Conservation (phyloP, 2,888 invertebrate species). For the Dichetophora obliterata region DNA sequence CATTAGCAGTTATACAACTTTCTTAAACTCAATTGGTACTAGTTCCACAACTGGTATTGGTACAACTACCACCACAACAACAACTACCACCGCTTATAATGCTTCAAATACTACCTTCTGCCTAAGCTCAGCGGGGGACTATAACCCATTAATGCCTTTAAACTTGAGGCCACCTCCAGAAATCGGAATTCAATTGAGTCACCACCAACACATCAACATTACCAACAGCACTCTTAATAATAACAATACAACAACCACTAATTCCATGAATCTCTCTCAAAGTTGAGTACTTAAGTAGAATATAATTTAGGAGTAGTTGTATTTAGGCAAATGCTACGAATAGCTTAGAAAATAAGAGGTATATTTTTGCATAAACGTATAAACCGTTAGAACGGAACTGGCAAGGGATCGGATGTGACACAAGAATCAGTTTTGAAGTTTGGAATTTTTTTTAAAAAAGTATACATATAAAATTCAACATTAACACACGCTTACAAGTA, state of each 20-base stretch:
- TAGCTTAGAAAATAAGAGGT: not conserved
- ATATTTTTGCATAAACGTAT: slow-evolving; percentile 15
- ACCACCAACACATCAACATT: slow-evolving; percentile 19
- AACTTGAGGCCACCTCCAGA: slow-evolving; percentile 58
- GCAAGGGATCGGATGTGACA: too few species aligned
- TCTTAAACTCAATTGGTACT: slow-evolving; percentile 40
- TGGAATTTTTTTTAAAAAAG: too few species aligned
- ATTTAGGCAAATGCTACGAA: not conserved
- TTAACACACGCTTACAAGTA: too few species aligned
- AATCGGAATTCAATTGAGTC: slow-evolving; percentile 47
- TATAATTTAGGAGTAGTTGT: slow-evolving; percentile 23
- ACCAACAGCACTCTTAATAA: not conserved
- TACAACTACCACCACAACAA: slow-evolving; percentile 41
- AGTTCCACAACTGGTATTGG: slow-evolving; percentile 41
- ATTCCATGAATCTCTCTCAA: slow-evolving; percentile 22
- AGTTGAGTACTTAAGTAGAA: slow-evolving; percentile 18
- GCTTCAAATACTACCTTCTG: slow-evolving; percentile 13
- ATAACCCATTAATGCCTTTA: slow-evolving; percentile 60
- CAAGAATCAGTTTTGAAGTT: too few species aligned
- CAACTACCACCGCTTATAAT: not conserved
- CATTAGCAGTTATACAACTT: slow-evolving; percentile 45
- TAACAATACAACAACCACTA: not conserved
- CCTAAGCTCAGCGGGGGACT: slow-evolving; percentile 55
- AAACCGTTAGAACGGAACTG: too few species aligned
- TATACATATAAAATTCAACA: too few species aligned